Evolutionary conservation across 1,140 invertebrate species (phyloP), one percentile per base, ranked within the genome.

Genomic region (Sarcophaga peregrina): DNA sequence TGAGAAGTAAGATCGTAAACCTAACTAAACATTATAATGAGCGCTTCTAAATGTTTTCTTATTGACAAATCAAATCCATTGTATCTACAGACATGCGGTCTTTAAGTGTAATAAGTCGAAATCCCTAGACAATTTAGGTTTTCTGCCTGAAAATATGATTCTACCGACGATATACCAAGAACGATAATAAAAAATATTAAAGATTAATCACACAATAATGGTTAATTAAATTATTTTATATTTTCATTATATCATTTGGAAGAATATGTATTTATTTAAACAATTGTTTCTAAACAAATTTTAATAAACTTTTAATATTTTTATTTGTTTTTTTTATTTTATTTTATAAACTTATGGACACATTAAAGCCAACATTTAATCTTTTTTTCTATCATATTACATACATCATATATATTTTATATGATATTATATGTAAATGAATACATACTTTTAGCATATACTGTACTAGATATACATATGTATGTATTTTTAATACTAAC

Each of bases 361-460:
- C 47, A 78, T 78, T 78, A 78, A 76, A 78, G 75, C 75, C 75
- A 78, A 78, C 75, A 50, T 78, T 78, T 76, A 45, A 74, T 74
- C 15, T 46, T 74, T 76, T n/a, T 76, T 47, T 76, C 17, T n/a
- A 74, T 5, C 46, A 17, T 58, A 73, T 73, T 73, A 45, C 17
- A 46, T 46, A 76, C 17, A 76, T 11, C 37, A n/a, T n/a, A n/a
- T n/a, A n/a, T n/a, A n/a, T n/a, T n/a, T n/a, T n/a, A n/a, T n/a
- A 37, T 37, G 25, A 37, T 37, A 37, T 37, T 37, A 37, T 37
- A 37, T 37, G 25, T 37, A 37, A 37, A 37, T 37, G 25, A 37
- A 37, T 72, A 72, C 9, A 72, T 72, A 72, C 37, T 72, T 72
- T 20, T 72, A 17, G 37, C 62, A 72, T 72, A n/a, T 68, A 13